Evolutionary conservation across 2,113 vertebrate genomes (phyloP), one percentile per base, ranked within the genome.

Genomic region (Capricornis sumatraensis): DNA sequence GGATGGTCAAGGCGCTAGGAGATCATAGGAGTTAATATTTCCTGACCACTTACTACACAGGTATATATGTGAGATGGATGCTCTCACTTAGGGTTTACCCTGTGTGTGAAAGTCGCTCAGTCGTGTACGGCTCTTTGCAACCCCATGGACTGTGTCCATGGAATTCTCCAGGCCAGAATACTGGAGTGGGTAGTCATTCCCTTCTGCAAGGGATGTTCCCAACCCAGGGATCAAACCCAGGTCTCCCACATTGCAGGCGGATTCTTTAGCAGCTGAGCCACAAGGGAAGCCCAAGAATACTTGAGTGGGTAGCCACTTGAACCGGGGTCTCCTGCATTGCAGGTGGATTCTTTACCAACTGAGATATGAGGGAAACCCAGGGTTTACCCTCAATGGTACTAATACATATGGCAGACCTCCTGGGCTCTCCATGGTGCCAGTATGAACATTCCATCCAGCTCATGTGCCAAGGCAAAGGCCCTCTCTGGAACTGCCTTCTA

Each of bases 11-110:
- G 52, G 33, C 25, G n/a, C 53, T 78, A 87, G 78, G 33, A n/a
- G 45, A 74, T 95, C 45, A 74, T 28, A 87, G 57, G 74, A 97
- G 88, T 90, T 89, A 74, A 43, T 89, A 94, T 92, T 96, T 97
- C 85, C 50, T 87, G 84, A 96, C 90, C 85, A 87, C 58, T 96
- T 82, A 82, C 87, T 88, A 52, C 12, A 43, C 40, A 76, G 33
- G 40, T 81, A 60, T 40, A 93, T 88, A 58, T 55, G 55, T 85
- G 43, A 27, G 57, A 47, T 33, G 87, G 58, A 94, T 60, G 10
- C 52, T 43, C 45, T 94, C 82, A 62, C 45, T 95, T 52, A 55
- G 71, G 96, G 89, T 88, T 62, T 82, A 87, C 3, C 47, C 52
- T 94, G 45, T 74, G 67, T 40, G 36, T 74, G 19, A 74, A 74